Percentiles rank a stretch among this genome's conserved stretches.
Evolutionary conservation across 2,113 vertebrate species (phyloP).

Genomic region (Phodopus roborovskii): DNA sequence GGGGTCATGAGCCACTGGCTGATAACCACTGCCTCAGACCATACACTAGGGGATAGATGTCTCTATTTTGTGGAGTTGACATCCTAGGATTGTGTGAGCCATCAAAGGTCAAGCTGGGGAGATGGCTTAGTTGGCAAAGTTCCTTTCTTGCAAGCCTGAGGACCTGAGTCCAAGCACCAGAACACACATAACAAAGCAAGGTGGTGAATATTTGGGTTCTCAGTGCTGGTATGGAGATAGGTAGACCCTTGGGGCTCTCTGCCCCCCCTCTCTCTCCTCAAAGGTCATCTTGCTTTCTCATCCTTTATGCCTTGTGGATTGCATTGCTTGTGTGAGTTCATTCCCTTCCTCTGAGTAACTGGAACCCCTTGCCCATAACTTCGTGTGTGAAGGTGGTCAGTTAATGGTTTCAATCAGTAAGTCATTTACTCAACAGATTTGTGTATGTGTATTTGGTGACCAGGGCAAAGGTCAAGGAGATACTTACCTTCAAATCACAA

Average conservation of each 20-base stretch:
- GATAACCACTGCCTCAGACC: too few species aligned
- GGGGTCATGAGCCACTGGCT: background rate
- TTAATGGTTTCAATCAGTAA: background rate
- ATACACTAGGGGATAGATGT: background rate
- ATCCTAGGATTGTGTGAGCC: background rate
- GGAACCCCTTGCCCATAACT: background rate
- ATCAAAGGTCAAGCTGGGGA: background rate
- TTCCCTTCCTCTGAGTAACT: background rate
- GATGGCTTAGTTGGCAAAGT: background rate
- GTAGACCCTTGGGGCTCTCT: background rate
- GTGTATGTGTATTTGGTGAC: background rate
- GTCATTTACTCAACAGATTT: background rate
- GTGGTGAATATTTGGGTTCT: too few species aligned
- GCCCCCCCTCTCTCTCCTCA: too few species aligned
- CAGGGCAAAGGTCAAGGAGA: background rate
- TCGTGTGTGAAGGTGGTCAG: background rate
- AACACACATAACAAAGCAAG: background rate
- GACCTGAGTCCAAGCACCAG: background rate
- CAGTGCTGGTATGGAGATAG: background rate
- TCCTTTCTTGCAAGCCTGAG: background rate
- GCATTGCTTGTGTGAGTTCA: background rate
- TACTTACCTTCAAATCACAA: background rate
- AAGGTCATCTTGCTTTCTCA: background rate
- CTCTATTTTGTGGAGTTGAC: background rate
- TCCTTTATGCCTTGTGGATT: background rate